Evolutionary conservation across 2,888 invertebrate species (phyloP).

Genomic region (Tyria jacobaeae): DNA sequence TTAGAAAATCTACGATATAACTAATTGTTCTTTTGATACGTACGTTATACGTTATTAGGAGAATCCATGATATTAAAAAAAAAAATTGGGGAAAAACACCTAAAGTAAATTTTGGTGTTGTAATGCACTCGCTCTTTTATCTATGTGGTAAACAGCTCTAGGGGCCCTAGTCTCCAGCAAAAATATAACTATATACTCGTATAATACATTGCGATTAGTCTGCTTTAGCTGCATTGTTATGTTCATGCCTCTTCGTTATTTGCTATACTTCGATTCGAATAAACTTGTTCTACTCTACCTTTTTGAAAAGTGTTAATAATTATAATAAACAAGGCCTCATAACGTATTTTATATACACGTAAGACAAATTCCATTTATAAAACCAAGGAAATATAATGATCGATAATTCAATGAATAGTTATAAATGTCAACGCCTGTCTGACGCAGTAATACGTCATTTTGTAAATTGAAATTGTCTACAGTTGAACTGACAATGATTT

Average conservation of each 20-base stretch:
- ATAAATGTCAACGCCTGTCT: conserved; percentile 13
- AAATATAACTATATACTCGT: too few relatives aligned
- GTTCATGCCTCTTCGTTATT: too few relatives aligned
- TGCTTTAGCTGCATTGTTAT: too few relatives aligned
- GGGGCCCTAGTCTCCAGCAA: too few relatives aligned
- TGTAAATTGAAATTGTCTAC: neutral
- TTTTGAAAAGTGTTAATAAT: neutral
- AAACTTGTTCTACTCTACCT: neutral
- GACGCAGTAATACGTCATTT: conserved; percentile 16
- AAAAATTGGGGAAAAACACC: too few relatives aligned
- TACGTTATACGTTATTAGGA: neutral
- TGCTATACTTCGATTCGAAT: too few relatives aligned
- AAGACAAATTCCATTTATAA: neutral
- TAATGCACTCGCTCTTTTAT: too few relatives aligned
- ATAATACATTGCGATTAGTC: too few relatives aligned
- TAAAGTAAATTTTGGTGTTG: too few relatives aligned
- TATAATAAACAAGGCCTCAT: neutral
- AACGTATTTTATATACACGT: neutral
- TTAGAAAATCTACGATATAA: conserved; percentile 12
- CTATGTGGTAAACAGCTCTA: too few relatives aligned
- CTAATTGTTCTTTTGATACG: conserved; percentile 9
- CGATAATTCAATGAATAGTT: conserved; percentile 2
- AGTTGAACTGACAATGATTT: too few relatives aligned
- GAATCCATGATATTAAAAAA: too few relatives aligned
- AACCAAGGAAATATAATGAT: conserved; percentile 11